phyloP scores from a whole-genome alignment of 2,888 invertebrate species.

The Bembecia ichneumoniformis region DNA sequence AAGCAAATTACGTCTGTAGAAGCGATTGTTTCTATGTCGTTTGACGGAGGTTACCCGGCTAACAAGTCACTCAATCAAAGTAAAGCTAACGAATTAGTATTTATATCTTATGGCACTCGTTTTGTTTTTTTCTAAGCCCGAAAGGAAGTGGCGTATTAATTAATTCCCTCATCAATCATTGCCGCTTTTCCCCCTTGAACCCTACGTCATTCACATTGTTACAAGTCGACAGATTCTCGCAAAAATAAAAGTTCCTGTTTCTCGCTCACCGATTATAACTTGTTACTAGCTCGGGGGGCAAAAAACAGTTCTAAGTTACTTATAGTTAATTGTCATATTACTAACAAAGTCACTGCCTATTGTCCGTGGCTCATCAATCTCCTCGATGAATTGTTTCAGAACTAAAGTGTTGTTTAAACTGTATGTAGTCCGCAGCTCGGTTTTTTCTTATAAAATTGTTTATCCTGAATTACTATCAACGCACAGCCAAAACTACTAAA shows the following conservation, averaged over 20 bases:
- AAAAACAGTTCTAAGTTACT: too few species aligned
- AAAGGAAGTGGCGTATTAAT: constrained; percentile 59
- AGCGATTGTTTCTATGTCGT: not conserved
- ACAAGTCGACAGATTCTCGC: constrained; percentile 23
- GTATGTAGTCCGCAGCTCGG: too few species aligned
- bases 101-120: constrained; percentile 23
- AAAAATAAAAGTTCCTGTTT: constrained; percentile 3
- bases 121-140: constrained; percentile 40
- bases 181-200: constrained; percentile 39
- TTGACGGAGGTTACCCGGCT: not conserved
- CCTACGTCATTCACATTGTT: constrained; percentile 52
- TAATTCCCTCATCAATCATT: constrained; percentile 60
- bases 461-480: too few species aligned
- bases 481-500: too few species aligned
- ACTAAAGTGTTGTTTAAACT: too few species aligned
- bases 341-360: too few species aligned
- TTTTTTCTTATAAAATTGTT: too few species aligned
- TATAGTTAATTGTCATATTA: too few species aligned
- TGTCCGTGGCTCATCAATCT: too few species aligned
- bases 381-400: too few species aligned
- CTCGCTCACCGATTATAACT: not conserved
- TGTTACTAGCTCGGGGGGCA: not conserved
- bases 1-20: too few species aligned
- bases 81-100: constrained; percentile 28
- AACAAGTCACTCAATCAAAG: constrained; percentile 15